Conservation (phyloP, 2,888 invertebrate genomes). For the Willowsia nigromaculata region DNA sequence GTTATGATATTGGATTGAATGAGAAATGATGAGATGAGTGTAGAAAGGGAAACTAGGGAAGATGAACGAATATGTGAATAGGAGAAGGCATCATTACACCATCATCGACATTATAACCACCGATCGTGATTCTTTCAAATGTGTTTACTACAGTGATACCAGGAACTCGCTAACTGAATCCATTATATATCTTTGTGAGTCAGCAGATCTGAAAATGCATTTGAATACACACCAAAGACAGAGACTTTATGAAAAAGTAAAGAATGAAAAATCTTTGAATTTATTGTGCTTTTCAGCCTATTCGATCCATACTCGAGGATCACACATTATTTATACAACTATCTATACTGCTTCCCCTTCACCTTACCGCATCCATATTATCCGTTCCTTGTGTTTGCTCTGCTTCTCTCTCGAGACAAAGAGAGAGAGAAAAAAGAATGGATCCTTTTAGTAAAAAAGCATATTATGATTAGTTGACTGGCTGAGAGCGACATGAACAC, state of each 20-base stretch:
- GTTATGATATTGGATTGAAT: constrained; percentile 51
- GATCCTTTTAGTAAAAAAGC: constrained; percentile 50
- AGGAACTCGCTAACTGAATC: neutral
- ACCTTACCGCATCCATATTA: neutral
- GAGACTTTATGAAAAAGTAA: neutral
- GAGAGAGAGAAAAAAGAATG: constrained; percentile 24
- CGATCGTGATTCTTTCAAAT: neutral
- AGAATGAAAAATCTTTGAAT: constrained; percentile 3
- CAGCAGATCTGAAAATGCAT: neutral
- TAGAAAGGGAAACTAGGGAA: neutral
- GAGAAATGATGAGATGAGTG: constrained; percentile 51
- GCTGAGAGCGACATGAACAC: constrained; percentile 16
- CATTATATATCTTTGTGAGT: neutral
- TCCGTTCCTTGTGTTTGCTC: neutral
- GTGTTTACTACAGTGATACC: neutral
- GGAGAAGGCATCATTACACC: neutral
- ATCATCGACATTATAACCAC: neutral
- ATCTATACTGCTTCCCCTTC: too few species aligned
- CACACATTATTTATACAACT: neutral
- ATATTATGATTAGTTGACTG: constrained; percentile 68
- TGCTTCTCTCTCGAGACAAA: constrained; percentile 47
- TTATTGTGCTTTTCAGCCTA: neutral
- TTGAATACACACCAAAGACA: neutral
- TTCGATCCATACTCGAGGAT: neutral
- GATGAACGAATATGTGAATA: neutral